A percentile compares a stretch with the other conserved stretches of the same genome.
phyloP scores from a whole-genome alignment of 2,797 vertebrate species.

The Hoplostethus atlanticus region DNA sequence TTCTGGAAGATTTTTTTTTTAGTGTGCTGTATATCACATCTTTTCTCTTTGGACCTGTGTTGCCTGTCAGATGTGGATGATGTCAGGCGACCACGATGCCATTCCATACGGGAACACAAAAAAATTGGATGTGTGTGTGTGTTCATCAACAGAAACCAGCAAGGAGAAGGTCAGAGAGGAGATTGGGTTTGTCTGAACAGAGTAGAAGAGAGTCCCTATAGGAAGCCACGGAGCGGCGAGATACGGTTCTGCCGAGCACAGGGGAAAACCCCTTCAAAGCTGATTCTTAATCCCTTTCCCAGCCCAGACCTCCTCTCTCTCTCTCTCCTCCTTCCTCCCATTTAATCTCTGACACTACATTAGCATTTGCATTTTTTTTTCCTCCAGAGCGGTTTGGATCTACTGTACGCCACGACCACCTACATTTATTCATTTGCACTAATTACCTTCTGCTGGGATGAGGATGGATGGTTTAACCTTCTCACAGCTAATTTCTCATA shows the following conservation, averaged over 20 bases:
- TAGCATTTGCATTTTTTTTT: slow-evolving; percentile 72
- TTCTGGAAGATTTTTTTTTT: neutral
- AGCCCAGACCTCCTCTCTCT: slow-evolving; percentile 56
- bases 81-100: slow-evolving; percentile 24
- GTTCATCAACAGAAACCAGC: slow-evolving; percentile 70
- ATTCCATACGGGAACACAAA: slow-evolving; percentile 36
- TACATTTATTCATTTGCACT: slow-evolving; percentile 68
- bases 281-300: slow-evolving; percentile 72
- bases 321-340: slow-evolving; percentile 34
- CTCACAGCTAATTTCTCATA: slow-evolving; percentile 79
- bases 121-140: slow-evolving; percentile 23
- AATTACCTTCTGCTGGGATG: slow-evolving; percentile 67
- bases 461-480: slow-evolving; percentile 77
- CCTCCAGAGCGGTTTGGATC: slow-evolving; percentile 62
- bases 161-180: slow-evolving; percentile 76
- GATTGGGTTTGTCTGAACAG: slow-evolving; percentile 76
- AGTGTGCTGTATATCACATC: neutral
- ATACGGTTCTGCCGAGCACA: slow-evolving; percentile 68
- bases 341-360: slow-evolving; percentile 78
- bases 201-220: slow-evolving; percentile 67
- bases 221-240: slow-evolving; percentile 63
- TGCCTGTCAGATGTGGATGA: slow-evolving; percentile 21
- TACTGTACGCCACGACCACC: slow-evolving; percentile 61
- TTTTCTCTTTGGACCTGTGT: too few species aligned
- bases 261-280: slow-evolving; percentile 79